These are phyloP conservation scores for Neria commutata DNA, from an alignment of 2,888 invertebrate species.

Conservation along the genomic window DNA sequence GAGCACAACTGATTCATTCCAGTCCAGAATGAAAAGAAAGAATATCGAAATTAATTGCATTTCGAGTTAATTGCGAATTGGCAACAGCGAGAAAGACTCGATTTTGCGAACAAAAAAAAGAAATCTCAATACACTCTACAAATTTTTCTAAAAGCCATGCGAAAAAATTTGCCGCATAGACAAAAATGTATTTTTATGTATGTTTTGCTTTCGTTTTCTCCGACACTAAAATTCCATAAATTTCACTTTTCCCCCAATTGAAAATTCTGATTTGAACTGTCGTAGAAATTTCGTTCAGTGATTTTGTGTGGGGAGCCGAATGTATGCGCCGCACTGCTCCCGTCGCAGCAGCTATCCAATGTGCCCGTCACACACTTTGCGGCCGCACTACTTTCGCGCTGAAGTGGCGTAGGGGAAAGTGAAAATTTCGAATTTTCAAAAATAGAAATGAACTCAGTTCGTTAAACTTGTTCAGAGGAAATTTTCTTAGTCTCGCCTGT, in stretches of 20 bases:
- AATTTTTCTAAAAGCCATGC: neutral
- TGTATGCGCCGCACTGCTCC: neutral
- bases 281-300: conserved; percentile 53
- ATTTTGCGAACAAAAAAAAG: neutral
- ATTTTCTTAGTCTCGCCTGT: conserved; percentile 1
- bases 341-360: conserved; percentile 33
- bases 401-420: neutral
- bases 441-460: conserved; percentile 64
- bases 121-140: neutral
- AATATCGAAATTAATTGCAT: conserved; percentile 29
- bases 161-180: neutral
- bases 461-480: conserved; percentile 56
- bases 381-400: conserved; percentile 17
- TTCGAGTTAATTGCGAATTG: conserved; percentile 26
- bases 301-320: conserved; percentile 35
- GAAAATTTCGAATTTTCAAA: conserved; percentile 46
- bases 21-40: neutral
- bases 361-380: conserved; percentile 18
- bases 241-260: neutral
- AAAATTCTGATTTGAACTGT: neutral
- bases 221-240: too few relatives aligned
- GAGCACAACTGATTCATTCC: neutral
- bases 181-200: neutral
- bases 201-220: neutral
- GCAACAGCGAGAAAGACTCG: neutral